Evolutionary conservation across 92 coral and sea anemone species (phyloP), one percentile per base, ranked within the genome.

Genomic region (Micromussa lordhowensis): DNA sequence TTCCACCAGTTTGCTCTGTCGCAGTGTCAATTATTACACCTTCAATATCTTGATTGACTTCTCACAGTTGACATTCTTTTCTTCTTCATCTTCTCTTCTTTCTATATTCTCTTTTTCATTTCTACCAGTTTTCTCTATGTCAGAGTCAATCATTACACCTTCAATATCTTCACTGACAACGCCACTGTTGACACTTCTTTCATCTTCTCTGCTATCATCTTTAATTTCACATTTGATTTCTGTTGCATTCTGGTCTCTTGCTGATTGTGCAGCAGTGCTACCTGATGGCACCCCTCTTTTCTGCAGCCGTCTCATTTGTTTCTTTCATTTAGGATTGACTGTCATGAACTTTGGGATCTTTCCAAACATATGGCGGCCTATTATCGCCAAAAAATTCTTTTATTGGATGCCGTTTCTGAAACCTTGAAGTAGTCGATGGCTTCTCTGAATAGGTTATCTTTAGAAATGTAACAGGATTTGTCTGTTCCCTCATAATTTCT

Each of bases 351-450:
- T 6, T 34, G 77, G 48, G 77, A 31, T 44, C 77, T 72, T 40
- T 40, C 48, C 48, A 40, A 40, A 40, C 8, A 40, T 40, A 6
- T 40, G 4, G 48, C 48, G 48, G 48, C 48, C 48, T 40, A 40
- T 40, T 40, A 40, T 40, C 48, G 4, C 48, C 0, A 40, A 74
- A 76, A 74, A 32, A 13, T 40, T 17, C 78, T 74, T 34, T 38
- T 74, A 31, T 74, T 38, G 54, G 38, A 31, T 32, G 78, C 36
- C 17, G 36, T 74, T 3, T 74, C 78, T 34, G 36, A 51, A 32
- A 74, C 49, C 38, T 74, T 74, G 78, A 74, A 74, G 78, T 32
- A 74, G 78, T 31, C 17, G 78, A 38, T 34, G 49, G 78, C 78
- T 17, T 74, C 78, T 31, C 78, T 38, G 36, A 74, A 74, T 2